Evolutionary conservation across 1,140 invertebrate species (phyloP).

Genomic region (Drosophila novamexicana): DNA sequence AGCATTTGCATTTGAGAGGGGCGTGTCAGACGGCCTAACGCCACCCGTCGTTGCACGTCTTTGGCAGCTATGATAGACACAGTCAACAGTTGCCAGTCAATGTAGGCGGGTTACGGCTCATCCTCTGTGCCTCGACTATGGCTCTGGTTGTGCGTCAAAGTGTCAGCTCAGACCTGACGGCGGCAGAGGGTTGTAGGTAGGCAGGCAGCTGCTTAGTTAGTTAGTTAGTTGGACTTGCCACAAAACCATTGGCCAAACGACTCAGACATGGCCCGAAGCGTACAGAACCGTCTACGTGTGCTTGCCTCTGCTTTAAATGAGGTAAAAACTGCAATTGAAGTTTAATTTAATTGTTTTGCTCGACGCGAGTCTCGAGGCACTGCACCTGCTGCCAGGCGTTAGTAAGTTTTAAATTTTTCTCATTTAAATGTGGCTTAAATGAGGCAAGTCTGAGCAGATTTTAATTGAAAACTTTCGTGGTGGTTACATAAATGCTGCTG

Average conservation of each 20-base stretch:
- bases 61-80: slow-evolving; percentile 35
- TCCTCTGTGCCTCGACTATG: slow-evolving; percentile 3
- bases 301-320: slow-evolving; percentile 12
- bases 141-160: slow-evolving; percentile 31
- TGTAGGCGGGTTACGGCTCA: slow-evolving; percentile 33
- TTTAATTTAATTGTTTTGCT: slow-evolving; percentile 32
- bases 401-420: background rate
- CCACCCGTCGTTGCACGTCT: background rate
- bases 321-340: slow-evolving; percentile 6
- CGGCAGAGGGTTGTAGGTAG: slow-evolving; percentile 9
- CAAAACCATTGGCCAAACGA: slow-evolving; percentile 37
- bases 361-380: background rate
- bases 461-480: slow-evolving; percentile 1
- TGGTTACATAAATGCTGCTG: too few species aligned
- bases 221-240: slow-evolving; percentile 38
- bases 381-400: background rate
- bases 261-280: slow-evolving; percentile 47
- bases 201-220: slow-evolving; percentile 64
- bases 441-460: background rate
- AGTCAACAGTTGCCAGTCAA: slow-evolving; percentile 70
- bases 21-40: background rate
- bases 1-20: slow-evolving; percentile 9
- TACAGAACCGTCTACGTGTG: slow-evolving; percentile 2
- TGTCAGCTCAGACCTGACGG: slow-evolving; percentile 26
- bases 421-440: background rate